Conservation (phyloP, 2,888 invertebrate species). For the Leptinotarsa juncta region DNA sequence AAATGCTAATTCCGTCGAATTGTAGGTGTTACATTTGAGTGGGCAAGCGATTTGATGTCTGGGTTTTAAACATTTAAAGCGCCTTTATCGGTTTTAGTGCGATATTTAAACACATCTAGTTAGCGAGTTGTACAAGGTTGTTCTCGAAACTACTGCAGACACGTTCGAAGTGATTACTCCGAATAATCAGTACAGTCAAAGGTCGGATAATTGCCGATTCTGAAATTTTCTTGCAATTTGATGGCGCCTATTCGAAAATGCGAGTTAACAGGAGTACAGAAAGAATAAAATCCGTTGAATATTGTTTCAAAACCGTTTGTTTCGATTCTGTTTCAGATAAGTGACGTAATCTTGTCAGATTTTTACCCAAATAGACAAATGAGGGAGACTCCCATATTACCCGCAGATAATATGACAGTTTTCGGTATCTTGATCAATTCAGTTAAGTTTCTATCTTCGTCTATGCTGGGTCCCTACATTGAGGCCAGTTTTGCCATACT, state of each 20-base stretch:
- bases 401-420: not conserved
- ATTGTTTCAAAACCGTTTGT: too few relatives aligned
- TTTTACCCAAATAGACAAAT: not conserved
- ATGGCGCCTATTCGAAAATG: too few relatives aligned
- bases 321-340: too few relatives aligned
- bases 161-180: not conserved
- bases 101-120: constrained; percentile 7
- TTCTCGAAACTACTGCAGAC: not conserved
- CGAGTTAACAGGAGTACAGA: too few relatives aligned
- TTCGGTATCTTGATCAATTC: not conserved
- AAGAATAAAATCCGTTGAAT: too few relatives aligned
- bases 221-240: not conserved
- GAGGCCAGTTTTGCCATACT: too few relatives aligned
- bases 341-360: too few relatives aligned
- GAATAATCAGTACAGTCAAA: constrained; percentile 6
- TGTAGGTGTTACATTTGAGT: constrained; percentile 41
- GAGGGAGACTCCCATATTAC: not conserved
- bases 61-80: constrained; percentile 41
- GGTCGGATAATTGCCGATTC: not conserved
- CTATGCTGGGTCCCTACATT: not conserved
- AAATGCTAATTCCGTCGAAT: constrained; percentile 41
- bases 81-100: constrained; percentile 25
- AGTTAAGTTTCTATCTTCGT: not conserved
- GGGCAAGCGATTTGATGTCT: constrained; percentile 35
- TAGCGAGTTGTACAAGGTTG: constrained; percentile 6